phyloP scores from a whole-genome alignment of 2,113 vertebrate genomes.

The Carassius auratus region DNA sequence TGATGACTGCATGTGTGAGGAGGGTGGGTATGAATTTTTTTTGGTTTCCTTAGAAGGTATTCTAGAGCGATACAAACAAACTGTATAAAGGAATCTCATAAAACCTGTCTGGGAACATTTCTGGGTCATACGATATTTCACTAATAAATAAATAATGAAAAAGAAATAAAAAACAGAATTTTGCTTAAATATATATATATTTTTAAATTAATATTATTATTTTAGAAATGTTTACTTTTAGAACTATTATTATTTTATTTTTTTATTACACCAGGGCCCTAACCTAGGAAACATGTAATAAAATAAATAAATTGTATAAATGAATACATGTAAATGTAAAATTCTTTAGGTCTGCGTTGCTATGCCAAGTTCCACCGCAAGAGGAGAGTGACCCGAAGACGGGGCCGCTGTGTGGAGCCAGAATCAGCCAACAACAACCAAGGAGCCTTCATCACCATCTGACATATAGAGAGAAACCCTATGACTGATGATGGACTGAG shows the following conservation, averaged over 20 bases:
- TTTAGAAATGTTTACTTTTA: no score
- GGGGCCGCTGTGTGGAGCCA: slow-evolving; percentile 93
- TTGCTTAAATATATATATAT: no score
- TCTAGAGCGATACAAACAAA: not conserved
- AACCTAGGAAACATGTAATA: no score
- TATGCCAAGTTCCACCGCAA: slow-evolving; percentile 98
- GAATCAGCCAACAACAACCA: slow-evolving; percentile 85
- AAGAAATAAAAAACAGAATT: no score
- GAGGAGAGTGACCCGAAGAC: slow-evolving; percentile 88
- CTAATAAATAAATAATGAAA: not conserved
- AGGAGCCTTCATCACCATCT: slow-evolving; percentile 93
- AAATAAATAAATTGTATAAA: not conserved
- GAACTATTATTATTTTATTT: no score
- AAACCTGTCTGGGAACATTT: not conserved
- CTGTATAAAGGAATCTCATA: not conserved
- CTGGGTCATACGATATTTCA: not conserved
- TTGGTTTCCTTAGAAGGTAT: not conserved
- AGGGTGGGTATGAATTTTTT: slow-evolving; percentile 80
- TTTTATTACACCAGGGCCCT: no score
- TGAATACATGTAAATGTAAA: not conserved
- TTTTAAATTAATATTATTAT: no score
- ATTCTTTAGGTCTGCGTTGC: slow-evolving; percentile 86
- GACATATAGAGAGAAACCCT: slow-evolving; percentile 57
- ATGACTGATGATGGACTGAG: slow-evolving; percentile 35
- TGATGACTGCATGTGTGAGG: slow-evolving; percentile 96